Percentiles rank a stretch among this genome's conserved stretches.
Evolutionary conservation across 1,140 invertebrate species (phyloP).

Genomic region (Saccostrea echinata): DNA sequence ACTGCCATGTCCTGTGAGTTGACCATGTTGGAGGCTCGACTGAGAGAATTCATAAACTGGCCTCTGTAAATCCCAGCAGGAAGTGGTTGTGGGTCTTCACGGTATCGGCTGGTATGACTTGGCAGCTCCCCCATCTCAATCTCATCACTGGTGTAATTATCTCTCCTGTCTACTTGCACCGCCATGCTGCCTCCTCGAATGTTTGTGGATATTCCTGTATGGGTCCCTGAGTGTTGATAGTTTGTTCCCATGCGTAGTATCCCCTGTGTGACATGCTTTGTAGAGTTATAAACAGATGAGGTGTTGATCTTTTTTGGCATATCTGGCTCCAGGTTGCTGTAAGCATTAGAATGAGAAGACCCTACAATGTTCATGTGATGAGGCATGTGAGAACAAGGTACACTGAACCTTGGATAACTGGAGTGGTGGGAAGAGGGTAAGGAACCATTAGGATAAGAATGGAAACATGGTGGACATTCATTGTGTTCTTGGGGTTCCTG

Average conservation of each 20-base stretch:
- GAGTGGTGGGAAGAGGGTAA: not conserved
- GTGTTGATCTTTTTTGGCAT: slow-evolving; percentile 25
- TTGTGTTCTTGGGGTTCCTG: slow-evolving; percentile 17
- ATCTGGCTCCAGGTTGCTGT: slow-evolving; percentile 15
- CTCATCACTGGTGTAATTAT: slow-evolving; percentile 37
- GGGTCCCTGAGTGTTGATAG: not conserved
- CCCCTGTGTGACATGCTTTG: slow-evolving; percentile 12
- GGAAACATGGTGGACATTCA: not conserved
- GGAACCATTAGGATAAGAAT: not conserved
- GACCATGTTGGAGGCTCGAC: slow-evolving; percentile 31
- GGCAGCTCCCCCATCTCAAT: not conserved
- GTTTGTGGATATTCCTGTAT: slow-evolving; percentile 15
- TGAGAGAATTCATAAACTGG: slow-evolving; percentile 23
- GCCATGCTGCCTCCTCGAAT: slow-evolving; percentile 34
- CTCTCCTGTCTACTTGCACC: slow-evolving; percentile 40
- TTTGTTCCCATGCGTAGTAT: not conserved
- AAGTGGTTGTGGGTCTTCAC: slow-evolving; percentile 43
- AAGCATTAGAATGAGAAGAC: slow-evolving; percentile 24
- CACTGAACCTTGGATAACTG: not conserved
- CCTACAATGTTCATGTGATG: slow-evolving; percentile 24
- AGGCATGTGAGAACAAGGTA: slow-evolving; percentile 28
- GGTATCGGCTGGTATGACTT: not conserved
- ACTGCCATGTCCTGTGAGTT: slow-evolving; percentile 49
- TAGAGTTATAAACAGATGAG: not conserved
- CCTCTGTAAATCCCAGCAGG: slow-evolving; percentile 42